phyloP scores from a whole-genome alignment of 2,888 invertebrate species.

The Tiphia femorata region DNA sequence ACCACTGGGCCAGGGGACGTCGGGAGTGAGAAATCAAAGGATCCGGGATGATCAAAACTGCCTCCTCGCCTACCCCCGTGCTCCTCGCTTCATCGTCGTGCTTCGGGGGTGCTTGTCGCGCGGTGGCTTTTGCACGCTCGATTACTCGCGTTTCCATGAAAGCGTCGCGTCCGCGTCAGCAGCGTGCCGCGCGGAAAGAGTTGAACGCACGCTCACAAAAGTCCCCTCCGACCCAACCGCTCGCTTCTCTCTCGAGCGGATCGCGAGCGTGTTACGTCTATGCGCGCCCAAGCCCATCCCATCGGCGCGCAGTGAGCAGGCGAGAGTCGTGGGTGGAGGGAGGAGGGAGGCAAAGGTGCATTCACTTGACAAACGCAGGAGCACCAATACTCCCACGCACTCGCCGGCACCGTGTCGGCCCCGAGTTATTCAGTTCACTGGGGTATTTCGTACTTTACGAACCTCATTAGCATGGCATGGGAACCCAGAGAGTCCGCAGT shows the following conservation, averaged over 20 bases:
- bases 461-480: conserved; percentile 54
- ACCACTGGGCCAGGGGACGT: too few relatives aligned
- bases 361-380: not conserved
- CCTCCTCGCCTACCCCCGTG: too few relatives aligned
- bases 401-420: conserved; percentile 14
- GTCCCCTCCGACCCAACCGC: conserved; percentile 2
- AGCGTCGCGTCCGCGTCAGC: not conserved
- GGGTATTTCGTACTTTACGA: conserved; percentile 34
- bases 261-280: too few relatives aligned
- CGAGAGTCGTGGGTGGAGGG: too few relatives aligned
- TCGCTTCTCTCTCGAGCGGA: too few relatives aligned
- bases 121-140: not conserved
- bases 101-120: too few relatives aligned
- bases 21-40: too few relatives aligned
- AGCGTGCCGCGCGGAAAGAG: not conserved
- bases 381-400: not conserved
- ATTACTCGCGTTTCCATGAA: not conserved
- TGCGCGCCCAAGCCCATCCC: too few relatives aligned
- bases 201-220: conserved; percentile 5
- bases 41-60: too few relatives aligned
- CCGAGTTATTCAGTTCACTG: conserved; percentile 39
- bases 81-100: too few relatives aligned
- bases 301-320: too few relatives aligned
- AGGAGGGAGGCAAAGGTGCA: too few relatives aligned
- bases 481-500: conserved; percentile 28